These are phyloP conservation scores for Xyliphius kryptos DNA, from an alignment of 2,113 vertebrate species.

Conservation along the genomic window DNA sequence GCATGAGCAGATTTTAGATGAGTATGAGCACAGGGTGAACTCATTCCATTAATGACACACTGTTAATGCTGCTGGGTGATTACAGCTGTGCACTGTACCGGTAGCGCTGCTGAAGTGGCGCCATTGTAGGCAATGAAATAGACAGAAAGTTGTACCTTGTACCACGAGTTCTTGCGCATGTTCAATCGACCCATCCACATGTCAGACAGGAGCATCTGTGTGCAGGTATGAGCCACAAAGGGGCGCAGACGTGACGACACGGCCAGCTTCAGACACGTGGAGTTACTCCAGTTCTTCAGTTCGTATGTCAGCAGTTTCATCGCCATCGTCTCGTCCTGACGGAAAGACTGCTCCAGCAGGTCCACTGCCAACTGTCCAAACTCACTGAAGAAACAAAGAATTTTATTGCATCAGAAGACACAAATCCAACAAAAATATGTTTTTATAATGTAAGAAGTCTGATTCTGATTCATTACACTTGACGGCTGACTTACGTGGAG, in stretches of 20 bases:
- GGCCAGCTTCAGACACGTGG: conserved; percentile 92
- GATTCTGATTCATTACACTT: background rate
- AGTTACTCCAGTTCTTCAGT: conserved; percentile 98
- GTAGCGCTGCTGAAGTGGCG: too few relatives aligned
- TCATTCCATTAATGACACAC: too few relatives aligned
- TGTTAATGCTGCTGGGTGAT: too few relatives aligned
- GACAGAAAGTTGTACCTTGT: conserved; percentile 75
- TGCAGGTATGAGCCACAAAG: conserved; percentile 95
- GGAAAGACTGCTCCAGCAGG: conserved; percentile 90
- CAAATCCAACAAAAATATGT: too few relatives aligned
- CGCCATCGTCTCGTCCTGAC: conserved; percentile 97
- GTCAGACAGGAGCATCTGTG: conserved; percentile 93
- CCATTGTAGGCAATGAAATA: background rate
- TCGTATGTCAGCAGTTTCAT: conserved; percentile 98
- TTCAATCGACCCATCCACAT: conserved; percentile 99
- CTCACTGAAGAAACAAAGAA: conserved; percentile 66
- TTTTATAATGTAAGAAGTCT: background rate
- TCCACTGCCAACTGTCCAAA: conserved; percentile 94
- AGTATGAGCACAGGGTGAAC: too few relatives aligned
- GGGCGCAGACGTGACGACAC: conserved; percentile 90
- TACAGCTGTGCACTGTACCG: too few relatives aligned
- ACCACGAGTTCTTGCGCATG: conserved; percentile 99
- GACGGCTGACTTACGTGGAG: conserved; percentile 72
- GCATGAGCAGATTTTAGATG: too few relatives aligned
- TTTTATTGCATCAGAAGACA: too few relatives aligned